Conservation (phyloP, 2,113 vertebrate species). For the Aphelocoma coerulescens region DNA sequence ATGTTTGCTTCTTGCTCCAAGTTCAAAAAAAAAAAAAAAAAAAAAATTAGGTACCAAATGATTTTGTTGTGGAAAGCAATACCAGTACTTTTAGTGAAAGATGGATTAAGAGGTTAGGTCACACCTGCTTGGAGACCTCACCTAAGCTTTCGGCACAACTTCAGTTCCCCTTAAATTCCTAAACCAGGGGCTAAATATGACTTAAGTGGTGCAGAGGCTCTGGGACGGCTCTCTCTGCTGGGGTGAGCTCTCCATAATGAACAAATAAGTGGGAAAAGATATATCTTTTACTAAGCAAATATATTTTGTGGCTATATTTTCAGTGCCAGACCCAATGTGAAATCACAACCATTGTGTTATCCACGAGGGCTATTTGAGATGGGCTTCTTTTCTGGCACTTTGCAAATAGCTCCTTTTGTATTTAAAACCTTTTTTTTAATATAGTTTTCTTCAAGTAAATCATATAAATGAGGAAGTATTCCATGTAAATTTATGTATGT, state of each 20-base stretch:
- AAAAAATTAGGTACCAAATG: not conserved
- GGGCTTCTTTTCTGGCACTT: not conserved
- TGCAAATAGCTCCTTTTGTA: not conserved
- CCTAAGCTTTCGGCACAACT: fast-evolving
- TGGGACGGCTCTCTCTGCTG: not conserved
- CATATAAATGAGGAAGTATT: not conserved
- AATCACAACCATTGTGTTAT: not conserved
- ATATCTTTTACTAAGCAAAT: not conserved
- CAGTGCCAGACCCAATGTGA: not conserved
- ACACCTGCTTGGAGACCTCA: not conserved
- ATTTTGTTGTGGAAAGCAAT: not conserved
- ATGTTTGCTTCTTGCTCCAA: not conserved
- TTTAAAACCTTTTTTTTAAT: not conserved
- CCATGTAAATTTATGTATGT: not conserved
- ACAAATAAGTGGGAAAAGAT: not conserved
- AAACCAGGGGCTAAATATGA: not conserved
- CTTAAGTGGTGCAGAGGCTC: not conserved
- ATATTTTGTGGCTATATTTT: not conserved
- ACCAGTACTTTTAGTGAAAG: not conserved
- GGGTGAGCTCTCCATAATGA: not conserved
- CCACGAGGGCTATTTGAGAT: not conserved
- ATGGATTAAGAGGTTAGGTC: not conserved
- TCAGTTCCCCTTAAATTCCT: not conserved
- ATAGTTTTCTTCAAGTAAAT: not conserved
- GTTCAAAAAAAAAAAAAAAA: not conserved